A percentile compares a stretch with the other conserved stretches of the same genome.
Conservation (phyloP, 2,888 invertebrate species). For the Conchocele bisecta region DNA sequence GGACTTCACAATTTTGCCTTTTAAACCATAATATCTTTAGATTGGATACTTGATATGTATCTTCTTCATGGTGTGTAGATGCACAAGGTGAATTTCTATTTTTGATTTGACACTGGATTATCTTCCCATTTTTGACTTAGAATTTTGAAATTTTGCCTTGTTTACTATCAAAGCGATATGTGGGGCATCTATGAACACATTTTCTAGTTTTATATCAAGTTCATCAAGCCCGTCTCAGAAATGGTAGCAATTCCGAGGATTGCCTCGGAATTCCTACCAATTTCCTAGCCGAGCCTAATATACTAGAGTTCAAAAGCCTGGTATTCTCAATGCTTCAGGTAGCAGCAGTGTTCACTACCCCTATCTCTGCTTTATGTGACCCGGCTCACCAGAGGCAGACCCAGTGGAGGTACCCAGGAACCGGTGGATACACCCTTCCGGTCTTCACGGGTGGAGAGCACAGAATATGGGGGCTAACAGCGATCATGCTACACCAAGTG, state of each 20-base stretch:
- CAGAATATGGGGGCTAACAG: slow-evolving; percentile 83
- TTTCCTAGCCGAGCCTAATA: neutral
- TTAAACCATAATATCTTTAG: too few species aligned
- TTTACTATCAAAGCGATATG: too few species aligned
- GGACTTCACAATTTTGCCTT: neutral
- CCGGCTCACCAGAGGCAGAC: slow-evolving; percentile 64
- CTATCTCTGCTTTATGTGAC: slow-evolving; percentile 70
- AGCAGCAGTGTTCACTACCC: slow-evolving; percentile 68
- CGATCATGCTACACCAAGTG: slow-evolving; percentile 77
- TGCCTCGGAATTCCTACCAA: neutral
- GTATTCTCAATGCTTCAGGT: slow-evolving; percentile 83
- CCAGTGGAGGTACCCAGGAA: slow-evolving; percentile 61
- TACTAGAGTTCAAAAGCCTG: too few species aligned
- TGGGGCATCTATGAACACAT: too few species aligned
- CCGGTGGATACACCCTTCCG: slow-evolving; percentile 74
- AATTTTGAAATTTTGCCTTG: too few species aligned
- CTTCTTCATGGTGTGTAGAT: too few species aligned
- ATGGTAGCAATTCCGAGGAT: too few species aligned
- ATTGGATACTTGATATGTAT: too few species aligned
- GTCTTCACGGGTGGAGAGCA: slow-evolving; percentile 71
- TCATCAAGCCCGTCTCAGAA: neutral
- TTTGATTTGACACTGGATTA: too few species aligned
- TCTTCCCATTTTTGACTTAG: too few species aligned
- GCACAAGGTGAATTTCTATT: too few species aligned
- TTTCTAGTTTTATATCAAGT: neutral